A percentile compares a stretch with the other conserved stretches of the same genome.
Evolutionary conservation across 1,140 invertebrate species (phyloP).

Genomic region (Caenorhabditis latens): DNA sequence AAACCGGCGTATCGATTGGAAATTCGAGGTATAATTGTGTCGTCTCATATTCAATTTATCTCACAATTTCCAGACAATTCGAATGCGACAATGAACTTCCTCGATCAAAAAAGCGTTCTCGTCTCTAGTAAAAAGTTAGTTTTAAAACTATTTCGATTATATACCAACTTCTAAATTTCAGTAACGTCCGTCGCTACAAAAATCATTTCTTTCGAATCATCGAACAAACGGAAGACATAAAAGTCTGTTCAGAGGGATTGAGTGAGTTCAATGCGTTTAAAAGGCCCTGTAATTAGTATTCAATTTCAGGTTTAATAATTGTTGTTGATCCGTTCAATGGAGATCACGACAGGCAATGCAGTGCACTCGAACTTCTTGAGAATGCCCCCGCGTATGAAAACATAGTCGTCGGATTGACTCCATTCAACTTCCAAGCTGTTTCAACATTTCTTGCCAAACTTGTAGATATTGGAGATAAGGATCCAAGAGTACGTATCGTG

Average conservation of each 20-base stretch:
- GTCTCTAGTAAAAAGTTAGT: background rate
- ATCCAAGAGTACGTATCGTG: background rate
- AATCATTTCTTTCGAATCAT: background rate
- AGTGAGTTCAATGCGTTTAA: background rate
- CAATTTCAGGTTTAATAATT: background rate
- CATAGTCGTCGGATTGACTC: background rate
- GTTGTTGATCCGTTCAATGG: constrained; percentile 19
- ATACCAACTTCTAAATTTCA: background rate
- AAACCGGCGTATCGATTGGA: background rate
- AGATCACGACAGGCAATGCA: background rate
- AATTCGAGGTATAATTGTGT: background rate
- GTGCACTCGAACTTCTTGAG: background rate
- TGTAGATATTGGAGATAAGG: background rate
- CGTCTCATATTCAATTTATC: too few species aligned
- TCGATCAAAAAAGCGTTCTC: background rate
- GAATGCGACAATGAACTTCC: background rate
- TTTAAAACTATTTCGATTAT: background rate
- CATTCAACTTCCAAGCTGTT: constrained; percentile 1
- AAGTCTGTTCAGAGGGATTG: background rate
- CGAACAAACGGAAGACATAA: background rate
- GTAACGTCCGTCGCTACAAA: background rate
- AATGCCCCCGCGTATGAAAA: background rate
- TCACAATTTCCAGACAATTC: background rate
- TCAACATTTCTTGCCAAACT: constrained; percentile 6
- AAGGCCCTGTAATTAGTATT: background rate